phyloP scores from a whole-genome alignment of 2,797 vertebrate species.

The Discoglossus pictus region DNA sequence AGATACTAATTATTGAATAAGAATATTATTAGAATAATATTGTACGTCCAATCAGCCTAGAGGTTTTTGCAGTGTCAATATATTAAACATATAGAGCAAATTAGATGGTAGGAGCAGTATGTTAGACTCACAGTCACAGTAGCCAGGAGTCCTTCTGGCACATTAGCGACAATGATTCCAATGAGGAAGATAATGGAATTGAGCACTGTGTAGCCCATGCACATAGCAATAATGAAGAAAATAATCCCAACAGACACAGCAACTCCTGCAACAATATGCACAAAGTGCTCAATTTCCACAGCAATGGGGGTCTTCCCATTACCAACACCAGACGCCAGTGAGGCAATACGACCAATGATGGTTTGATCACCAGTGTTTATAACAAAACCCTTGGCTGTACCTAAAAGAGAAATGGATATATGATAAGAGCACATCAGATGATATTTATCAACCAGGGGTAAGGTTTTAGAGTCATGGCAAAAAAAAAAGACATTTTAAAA shows the following conservation, averaged over 20 bases:
- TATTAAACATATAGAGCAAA: too few species aligned
- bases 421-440: too few species aligned
- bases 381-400: constrained; percentile 71
- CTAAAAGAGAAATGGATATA: constrained; percentile 54
- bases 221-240: constrained; percentile 75
- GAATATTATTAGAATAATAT: too few species aligned
- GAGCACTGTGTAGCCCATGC: constrained; percentile 67
- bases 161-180: constrained; percentile 79
- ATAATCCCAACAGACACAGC: constrained; percentile 69
- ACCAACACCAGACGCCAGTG: constrained; percentile 68
- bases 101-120: too few species aligned
- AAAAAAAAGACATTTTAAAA: too few species aligned
- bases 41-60: too few species aligned
- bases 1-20: too few species aligned
- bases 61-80: too few species aligned
- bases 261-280: constrained; percentile 73
- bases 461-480: too few species aligned
- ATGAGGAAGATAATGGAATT: constrained; percentile 78
- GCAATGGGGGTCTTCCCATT: constrained; percentile 77
- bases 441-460: too few species aligned
- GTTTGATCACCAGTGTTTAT: constrained; percentile 75
- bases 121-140: constrained; percentile 73
- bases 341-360: constrained; percentile 75
- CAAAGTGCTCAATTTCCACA: constrained; percentile 76
- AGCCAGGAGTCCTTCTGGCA: constrained; percentile 76